phyloP scores from a whole-genome alignment of 2,113 vertebrate genomes.

The Panthera tigris region DNA sequence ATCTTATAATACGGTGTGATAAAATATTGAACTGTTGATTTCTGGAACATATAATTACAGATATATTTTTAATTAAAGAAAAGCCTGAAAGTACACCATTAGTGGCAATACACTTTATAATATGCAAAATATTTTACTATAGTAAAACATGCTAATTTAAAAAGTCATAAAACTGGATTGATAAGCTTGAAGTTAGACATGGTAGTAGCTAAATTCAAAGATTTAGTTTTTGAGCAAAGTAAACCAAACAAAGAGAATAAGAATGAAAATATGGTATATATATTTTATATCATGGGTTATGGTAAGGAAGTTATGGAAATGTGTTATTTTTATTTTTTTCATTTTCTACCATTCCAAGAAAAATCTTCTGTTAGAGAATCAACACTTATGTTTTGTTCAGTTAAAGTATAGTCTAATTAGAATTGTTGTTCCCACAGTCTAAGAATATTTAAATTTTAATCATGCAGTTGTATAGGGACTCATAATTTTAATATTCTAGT shows the following conservation, averaged over 20 bases:
- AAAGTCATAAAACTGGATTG: not conserved
- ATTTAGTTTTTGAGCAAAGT: conserved; percentile 12
- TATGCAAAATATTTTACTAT: not conserved
- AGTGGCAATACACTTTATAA: not conserved
- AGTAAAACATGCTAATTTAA: conserved; percentile 39
- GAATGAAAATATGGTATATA: not conserved
- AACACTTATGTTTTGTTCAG: not conserved
- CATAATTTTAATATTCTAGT: conserved; percentile 25
- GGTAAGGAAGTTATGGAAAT: not conserved
- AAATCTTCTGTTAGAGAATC: not conserved
- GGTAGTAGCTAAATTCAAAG: not conserved
- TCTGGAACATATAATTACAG: not conserved
- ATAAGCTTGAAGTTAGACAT: not conserved
- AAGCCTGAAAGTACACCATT: not conserved
- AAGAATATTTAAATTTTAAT: conserved; percentile 52
- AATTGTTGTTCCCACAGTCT: not conserved
- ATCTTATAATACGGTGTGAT: not conserved
- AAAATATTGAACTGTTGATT: conserved; percentile 23
- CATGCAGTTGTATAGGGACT: not conserved
- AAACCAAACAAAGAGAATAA: conserved; percentile 23
- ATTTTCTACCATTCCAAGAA: conserved; percentile 20
- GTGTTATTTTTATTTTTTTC: conserved; percentile 9
- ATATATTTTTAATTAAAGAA: conserved; percentile 6
- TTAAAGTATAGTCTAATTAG: conserved; percentile 37
- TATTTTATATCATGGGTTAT: not conserved